These are phyloP conservation scores for Dasypolia templi DNA, from an alignment of 2,888 invertebrate genomes.

Conservation along the genomic window DNA sequence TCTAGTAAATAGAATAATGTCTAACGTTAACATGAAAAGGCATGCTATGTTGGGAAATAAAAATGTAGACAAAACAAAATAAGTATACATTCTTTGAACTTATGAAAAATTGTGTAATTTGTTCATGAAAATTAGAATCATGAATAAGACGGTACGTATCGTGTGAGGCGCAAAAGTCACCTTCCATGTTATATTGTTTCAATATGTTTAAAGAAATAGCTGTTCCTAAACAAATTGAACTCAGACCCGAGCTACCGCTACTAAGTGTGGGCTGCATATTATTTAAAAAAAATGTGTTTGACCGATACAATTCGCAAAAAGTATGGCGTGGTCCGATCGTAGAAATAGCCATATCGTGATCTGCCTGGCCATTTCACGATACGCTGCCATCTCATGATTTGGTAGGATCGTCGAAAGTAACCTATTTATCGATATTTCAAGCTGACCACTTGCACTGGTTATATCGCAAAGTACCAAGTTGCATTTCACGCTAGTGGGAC, in stretches of 20 bases:
- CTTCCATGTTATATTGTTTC: neutral
- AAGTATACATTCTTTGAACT: neutral
- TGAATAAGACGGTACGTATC: neutral
- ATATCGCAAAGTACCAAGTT: too few relatives aligned
- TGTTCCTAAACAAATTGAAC: too few relatives aligned
- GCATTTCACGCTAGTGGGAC: too few relatives aligned
- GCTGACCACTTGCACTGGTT: too few relatives aligned
- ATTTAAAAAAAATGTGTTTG: neutral
- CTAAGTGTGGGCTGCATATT: too few relatives aligned
- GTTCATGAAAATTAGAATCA: neutral
- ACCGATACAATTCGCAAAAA: neutral
- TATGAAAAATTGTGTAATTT: neutral
- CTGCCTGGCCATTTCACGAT: too few relatives aligned
- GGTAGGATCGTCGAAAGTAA: too few relatives aligned
- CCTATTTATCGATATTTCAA: too few relatives aligned
- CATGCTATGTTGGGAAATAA: slow-evolving; percentile 18
- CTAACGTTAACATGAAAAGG: neutral
- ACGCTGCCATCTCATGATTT: too few relatives aligned
- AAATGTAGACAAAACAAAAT: neutral
- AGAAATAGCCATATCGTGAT: neutral
- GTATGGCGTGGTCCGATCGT: too few relatives aligned
- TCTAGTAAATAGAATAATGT: slow-evolving; percentile 20
- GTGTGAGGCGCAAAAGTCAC: neutral
- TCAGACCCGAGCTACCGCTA: neutral
- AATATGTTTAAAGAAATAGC: too few relatives aligned